These are phyloP conservation scores for Syritta pipiens DNA, from an alignment of 2,888 invertebrate genomes.

Conservation along the genomic window DNA sequence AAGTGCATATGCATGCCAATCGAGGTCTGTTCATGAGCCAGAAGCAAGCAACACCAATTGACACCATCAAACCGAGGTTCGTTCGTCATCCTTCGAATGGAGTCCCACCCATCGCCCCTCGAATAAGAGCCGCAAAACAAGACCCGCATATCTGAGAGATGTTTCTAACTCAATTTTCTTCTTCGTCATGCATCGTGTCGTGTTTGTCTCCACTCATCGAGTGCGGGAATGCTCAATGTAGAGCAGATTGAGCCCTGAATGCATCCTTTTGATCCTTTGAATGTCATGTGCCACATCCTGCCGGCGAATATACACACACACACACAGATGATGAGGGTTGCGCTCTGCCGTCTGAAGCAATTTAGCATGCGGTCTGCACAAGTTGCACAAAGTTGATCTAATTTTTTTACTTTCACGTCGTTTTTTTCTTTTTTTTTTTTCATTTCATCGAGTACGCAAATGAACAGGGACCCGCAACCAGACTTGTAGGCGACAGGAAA, in stretches of 20 bases:
- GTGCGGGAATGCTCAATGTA: not conserved
- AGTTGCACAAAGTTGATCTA: slow-evolving; percentile 51
- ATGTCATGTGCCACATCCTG: slow-evolving; percentile 41
- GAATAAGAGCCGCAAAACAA: too few species aligned
- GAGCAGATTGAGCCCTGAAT: slow-evolving; percentile 23
- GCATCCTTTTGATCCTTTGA: slow-evolving; percentile 54
- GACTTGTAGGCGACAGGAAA: slow-evolving; percentile 1
- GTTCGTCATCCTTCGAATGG: too few species aligned
- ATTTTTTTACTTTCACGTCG: slow-evolving; percentile 24
- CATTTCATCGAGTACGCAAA: not conserved
- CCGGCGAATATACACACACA: too few species aligned
- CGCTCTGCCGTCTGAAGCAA: slow-evolving; percentile 1
- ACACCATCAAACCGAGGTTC: too few species aligned
- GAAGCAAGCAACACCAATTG: too few species aligned
- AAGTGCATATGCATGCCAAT: too few species aligned
- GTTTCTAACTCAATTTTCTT: slow-evolving; percentile 49
- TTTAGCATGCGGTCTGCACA: slow-evolving; percentile 46
- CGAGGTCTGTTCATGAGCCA: too few species aligned
- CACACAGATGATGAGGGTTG: slow-evolving; percentile 5
- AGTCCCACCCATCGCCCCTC: too few species aligned
- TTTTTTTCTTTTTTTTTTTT: not conserved
- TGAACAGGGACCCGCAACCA: not conserved
- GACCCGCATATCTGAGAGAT: slow-evolving; percentile 14
- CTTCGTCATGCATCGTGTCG: slow-evolving; percentile 14
- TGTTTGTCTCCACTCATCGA: not conserved